Base-by-base conservation (phyloP, 2,113 vertebrate genomes). In the Emydura subglobosa region DNA sequence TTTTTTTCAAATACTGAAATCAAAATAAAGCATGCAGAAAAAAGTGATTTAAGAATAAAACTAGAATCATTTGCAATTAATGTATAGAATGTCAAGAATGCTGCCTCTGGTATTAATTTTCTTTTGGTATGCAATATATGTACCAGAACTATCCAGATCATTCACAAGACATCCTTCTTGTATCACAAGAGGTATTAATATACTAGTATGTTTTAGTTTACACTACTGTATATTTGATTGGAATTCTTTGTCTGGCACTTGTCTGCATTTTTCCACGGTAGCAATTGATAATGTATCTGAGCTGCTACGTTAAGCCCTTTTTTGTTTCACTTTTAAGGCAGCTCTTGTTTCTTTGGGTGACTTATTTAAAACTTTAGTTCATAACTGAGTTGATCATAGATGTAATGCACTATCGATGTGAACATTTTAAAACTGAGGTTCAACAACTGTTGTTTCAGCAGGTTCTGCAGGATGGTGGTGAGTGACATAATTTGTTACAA, bases 401-500 rank as follows among this genome's bases (percentile, higher is more conserved):
- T 83, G 42, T 10, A 25, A 39, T 19, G 10, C 2, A 7, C 0
- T 4, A 44, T 2, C 21, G 50, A 53, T 8, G 9, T 16, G 5
- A 65, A 39, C 51, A 42, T 27, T 88, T 72, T 29, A 50, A 34
- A 59, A 82, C 78, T 72, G 44, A 54, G 2, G 82, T 95, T 85
- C 50, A 24, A n/a, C 47, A 85, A 72, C 19, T 22, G 25, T 59
- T 17, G 13, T 39, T 72, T 39, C 65, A 39, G 19, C 19, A 27
- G 3, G 86, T n/a, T 81, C 10, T 50, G 89, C 10, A 76, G 57
- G 57, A 84, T 85, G 54, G 83, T 2, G 11, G 14, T 4, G 51
- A 85, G 22, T 92, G 78, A 51, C 49, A 39, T 68, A 92, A n/a
- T 34, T 94, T 87, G 83, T 93, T 83, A 61, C 47, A 90, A 91